phyloP scores from a whole-genome alignment of 2,888 invertebrate species.

The Hirudinaria manillensis region DNA sequence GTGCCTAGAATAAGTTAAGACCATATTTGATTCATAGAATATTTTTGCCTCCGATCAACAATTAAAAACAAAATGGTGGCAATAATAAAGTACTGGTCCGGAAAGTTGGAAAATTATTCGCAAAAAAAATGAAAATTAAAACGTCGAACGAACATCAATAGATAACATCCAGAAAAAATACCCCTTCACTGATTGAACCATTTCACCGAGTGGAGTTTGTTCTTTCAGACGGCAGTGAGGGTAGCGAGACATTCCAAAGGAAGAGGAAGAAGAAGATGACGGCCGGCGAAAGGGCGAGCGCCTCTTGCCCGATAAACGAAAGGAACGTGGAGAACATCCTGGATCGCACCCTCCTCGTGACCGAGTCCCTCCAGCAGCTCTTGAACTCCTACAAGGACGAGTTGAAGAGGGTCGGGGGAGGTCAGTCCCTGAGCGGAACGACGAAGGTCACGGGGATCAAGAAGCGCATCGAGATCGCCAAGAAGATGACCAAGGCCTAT shows the following conservation, averaged over 20 bases:
- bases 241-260: neutral
- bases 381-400: slow-evolving; percentile 31
- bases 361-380: slow-evolving; percentile 25
- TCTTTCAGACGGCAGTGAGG: no score
- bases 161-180: no score
- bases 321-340: slow-evolving; percentile 29
- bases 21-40: no score
- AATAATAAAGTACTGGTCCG: no score
- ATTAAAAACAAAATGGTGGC: no score
- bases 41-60: no score
- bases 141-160: no score
- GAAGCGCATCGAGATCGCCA: slow-evolving; percentile 31
- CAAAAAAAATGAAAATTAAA: no score
- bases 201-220: no score
- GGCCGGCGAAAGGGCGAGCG: neutral
- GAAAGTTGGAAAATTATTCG: no score
- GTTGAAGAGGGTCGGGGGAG: slow-evolving; percentile 23
- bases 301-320: slow-evolving; percentile 31
- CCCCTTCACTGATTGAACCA: no score
- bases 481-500: slow-evolving; percentile 28
- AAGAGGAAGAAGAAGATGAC: slow-evolving; percentile 11
- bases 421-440: neutral
- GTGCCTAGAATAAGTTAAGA: no score
- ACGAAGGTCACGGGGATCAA: slow-evolving; percentile 22
- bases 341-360: slow-evolving; percentile 22